phyloP scores from a whole-genome alignment of 2,888 invertebrate genomes.

The Alcis repandata region DNA sequence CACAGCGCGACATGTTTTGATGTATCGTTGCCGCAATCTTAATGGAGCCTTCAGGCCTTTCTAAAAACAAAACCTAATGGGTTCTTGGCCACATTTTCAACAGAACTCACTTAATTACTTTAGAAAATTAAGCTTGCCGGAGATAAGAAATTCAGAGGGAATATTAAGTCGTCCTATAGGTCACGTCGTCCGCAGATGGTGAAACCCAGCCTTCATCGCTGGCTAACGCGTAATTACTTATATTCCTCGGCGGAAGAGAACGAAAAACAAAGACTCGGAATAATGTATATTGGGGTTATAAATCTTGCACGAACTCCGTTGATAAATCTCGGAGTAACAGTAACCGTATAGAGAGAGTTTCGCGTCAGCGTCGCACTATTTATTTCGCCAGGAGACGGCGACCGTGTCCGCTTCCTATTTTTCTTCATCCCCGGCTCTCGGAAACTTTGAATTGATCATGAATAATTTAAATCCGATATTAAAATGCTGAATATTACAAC shows the following conservation, averaged over 20 bases:
- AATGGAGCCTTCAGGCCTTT: conserved; percentile 44
- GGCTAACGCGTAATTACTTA: conserved; percentile 48
- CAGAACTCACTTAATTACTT: conserved; percentile 28
- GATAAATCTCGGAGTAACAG: conserved; percentile 66
- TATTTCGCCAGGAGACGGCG: conserved; percentile 59
- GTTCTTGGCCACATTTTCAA: conserved; percentile 26
- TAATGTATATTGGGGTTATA: conserved; percentile 63
- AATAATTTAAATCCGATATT: conserved; percentile 74
- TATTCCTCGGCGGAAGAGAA: conserved; percentile 45
- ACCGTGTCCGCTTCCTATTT: conserved; percentile 65
- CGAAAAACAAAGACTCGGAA: conserved; percentile 59
- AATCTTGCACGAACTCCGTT: conserved; percentile 62
- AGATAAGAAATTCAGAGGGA: conserved; percentile 28
- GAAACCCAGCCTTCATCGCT: conserved; percentile 43
- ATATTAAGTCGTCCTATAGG: conserved; percentile 43
- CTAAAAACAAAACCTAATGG: conserved; percentile 35
- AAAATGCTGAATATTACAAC: conserved; percentile 67
- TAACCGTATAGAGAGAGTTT: conserved; percentile 63
- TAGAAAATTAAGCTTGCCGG: conserved; percentile 21
- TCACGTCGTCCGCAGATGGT: conserved; percentile 46
- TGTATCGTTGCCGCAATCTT: conserved; percentile 45
- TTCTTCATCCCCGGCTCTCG: conserved; percentile 64
- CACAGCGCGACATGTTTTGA: conserved; percentile 43
- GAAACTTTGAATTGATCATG: conserved; percentile 78
- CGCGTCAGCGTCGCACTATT: conserved; percentile 68